phyloP scores from a whole-genome alignment of 2,113 vertebrate genomes.

The Corynorhinus townsendii region DNA sequence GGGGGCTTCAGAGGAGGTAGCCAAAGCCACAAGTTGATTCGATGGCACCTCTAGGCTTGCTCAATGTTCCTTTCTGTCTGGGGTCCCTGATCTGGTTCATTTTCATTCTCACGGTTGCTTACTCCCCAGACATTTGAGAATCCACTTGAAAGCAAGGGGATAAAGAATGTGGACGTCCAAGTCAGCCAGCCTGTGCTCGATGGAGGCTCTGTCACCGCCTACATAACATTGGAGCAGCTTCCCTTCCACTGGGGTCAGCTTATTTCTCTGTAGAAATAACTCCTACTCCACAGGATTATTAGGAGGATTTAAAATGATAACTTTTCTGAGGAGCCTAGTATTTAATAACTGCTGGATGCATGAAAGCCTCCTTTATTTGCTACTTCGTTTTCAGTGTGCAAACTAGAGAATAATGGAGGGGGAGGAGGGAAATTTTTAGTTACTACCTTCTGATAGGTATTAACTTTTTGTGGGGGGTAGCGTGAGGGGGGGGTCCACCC shows the following conservation, averaged over 20 bases:
- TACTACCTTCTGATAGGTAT: neutral
- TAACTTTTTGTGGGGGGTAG: neutral
- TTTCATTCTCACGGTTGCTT: neutral
- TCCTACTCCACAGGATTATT: neutral
- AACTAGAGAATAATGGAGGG: neutral
- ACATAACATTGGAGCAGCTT: neutral
- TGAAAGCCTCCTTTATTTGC: neutral
- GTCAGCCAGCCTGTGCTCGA: neutral
- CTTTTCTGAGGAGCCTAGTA: neutral
- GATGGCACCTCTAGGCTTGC: neutral
- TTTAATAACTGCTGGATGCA: neutral
- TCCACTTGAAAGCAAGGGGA: neutral
- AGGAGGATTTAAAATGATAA: neutral
- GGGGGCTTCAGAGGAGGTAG: neutral
- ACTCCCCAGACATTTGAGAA: neutral
- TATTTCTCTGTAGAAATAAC: neutral
- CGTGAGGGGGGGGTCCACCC: neutral
- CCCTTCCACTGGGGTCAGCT: neutral
- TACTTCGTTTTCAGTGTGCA: neutral
- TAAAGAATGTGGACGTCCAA: neutral
- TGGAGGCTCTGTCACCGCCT: neutral
- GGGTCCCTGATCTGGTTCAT: neutral
- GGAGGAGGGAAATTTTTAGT: neutral
- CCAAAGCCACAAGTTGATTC: neutral
- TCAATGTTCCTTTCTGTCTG: neutral